Base-by-base conservation (phyloP, 64 coral and sea anemone genomes). In the Stichodactyla helianthus region DNA sequence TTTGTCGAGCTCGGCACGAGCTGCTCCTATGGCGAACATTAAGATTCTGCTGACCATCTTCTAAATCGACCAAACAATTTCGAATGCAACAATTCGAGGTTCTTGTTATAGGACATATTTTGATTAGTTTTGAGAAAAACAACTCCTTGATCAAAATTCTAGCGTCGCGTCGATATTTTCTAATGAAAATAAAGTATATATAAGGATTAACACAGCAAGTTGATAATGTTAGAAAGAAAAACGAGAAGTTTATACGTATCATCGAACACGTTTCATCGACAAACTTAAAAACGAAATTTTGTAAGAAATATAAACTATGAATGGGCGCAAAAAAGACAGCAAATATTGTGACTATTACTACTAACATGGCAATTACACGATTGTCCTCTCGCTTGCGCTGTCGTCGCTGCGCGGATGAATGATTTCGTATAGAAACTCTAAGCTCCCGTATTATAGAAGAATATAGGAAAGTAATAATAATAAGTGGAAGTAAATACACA, bases 371-470 rank as follows among this genome's bases (percentile, higher is more conserved):
- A 63, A 84, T 84, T 59, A 84, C 83, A 14, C 83, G 17, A 20
- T 63, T 57, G 51, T 84, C 83, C 20, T 84, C 83, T 7, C 59
- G 22, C 6, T 55, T 16, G 26, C 83, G 17, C 53, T 51, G 54
- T 22, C 56, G 83, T 1, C 83, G 20, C 20, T 57, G 83, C 15
- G 59, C n/a, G 1, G 27, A 54, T 27, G 54, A 58, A 35, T 84
- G 54, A 10, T 58, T 84, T 62, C 83, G 10, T 59, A 54, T 55
- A 8, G 44, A 54, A 62, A 31, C 55, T 27, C 57, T 63, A 19
- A 84, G 83, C n/a, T 84, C 83, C 28, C 27, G 20, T 54, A 84
- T 84, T 13, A 84, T 84, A 6, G 83, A 84, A 59, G 83, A 60
- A 63, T 84, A 84, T 10, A 84, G 13, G 7, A 84, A 11, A 23